These are phyloP conservation scores for Thelaira solivaga DNA, from an alignment of 2,888 invertebrate species.

Conservation along the genomic window DNA sequence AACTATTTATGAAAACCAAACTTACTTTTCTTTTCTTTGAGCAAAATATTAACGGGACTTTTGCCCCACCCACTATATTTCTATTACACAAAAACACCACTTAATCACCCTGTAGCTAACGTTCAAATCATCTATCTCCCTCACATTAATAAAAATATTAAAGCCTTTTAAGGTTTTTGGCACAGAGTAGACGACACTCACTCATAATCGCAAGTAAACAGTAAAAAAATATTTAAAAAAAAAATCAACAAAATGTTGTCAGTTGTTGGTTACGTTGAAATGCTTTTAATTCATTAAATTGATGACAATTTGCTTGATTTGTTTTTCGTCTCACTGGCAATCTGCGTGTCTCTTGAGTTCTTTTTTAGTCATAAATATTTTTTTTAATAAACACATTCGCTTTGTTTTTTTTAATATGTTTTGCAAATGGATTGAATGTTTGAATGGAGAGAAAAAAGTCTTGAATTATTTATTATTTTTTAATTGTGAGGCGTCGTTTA, in stretches of 20 bases:
- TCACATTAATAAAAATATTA: no score
- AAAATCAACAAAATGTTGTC: constrained; percentile 63
- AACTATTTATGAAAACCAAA: no score
- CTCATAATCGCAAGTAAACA: constrained; percentile 12
- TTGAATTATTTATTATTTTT: constrained; percentile 62
- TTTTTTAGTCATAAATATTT: constrained; percentile 36
- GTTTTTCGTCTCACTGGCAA: constrained; percentile 30
- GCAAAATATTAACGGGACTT: no score
- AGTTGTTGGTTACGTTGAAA: constrained; percentile 62
- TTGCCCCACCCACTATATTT: no score
- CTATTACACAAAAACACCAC: no score
- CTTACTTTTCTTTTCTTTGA: no score
- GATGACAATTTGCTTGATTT: constrained; percentile 47
- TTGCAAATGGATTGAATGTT: constrained; percentile 11
- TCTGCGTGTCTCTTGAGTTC: constrained; percentile 14
- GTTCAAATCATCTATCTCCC: no score
- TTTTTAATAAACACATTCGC: constrained; percentile 41
- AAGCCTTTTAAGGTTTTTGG: neutral
- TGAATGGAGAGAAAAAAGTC: constrained; percentile 2
- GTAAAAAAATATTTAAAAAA: neutral
- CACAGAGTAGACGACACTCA: no score
- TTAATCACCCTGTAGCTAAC: no score
- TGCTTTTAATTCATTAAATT: constrained; percentile 62
- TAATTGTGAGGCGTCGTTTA: constrained; percentile 61
- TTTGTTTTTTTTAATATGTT: neutral